Conservation (phyloP, 1,140 invertebrate species). For the Cherax quadricarinatus region DNA sequence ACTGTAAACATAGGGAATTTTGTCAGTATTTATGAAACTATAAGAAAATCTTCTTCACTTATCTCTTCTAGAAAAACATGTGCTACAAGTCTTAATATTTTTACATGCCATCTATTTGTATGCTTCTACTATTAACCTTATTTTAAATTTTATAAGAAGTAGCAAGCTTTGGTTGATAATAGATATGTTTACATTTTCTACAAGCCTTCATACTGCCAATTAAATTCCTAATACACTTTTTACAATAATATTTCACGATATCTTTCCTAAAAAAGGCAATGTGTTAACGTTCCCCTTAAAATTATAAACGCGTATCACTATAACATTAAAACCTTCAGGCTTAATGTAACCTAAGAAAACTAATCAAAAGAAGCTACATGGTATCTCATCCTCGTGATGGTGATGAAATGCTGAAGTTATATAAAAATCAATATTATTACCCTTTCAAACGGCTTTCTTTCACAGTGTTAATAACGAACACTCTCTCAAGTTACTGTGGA, state of each 20-base stretch:
- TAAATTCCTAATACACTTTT: not conserved
- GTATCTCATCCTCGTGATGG: not conserved
- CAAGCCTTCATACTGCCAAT: not conserved
- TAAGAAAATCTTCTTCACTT: not conserved
- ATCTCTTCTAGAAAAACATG: not conserved
- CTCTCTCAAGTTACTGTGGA: too few relatives aligned
- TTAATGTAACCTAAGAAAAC: not conserved
- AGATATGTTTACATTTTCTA: slow-evolving; percentile 51
- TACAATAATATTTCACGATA: too few relatives aligned
- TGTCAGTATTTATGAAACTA: not conserved
- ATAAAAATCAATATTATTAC: slow-evolving; percentile 47
- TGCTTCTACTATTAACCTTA: not conserved
- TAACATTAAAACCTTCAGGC: too few relatives aligned
- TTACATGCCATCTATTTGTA: too few relatives aligned
- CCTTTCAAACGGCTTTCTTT: not conserved
- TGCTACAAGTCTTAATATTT: too few relatives aligned
- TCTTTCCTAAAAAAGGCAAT: too few relatives aligned
- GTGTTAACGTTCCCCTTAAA: too few relatives aligned
- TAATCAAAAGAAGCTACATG: not conserved
- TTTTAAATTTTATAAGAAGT: slow-evolving; percentile 22
- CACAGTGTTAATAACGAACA: too few relatives aligned
- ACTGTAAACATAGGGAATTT: slow-evolving; percentile 34
- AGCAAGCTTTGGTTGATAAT: slow-evolving; percentile 4
- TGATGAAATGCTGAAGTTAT: slow-evolving; percentile 30
- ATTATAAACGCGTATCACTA: too few relatives aligned